Percentiles rank a stretch among this genome's conserved stretches.
Conservation (phyloP, 2,797 vertebrate genomes). For the Mormyrops attenuatus region DNA sequence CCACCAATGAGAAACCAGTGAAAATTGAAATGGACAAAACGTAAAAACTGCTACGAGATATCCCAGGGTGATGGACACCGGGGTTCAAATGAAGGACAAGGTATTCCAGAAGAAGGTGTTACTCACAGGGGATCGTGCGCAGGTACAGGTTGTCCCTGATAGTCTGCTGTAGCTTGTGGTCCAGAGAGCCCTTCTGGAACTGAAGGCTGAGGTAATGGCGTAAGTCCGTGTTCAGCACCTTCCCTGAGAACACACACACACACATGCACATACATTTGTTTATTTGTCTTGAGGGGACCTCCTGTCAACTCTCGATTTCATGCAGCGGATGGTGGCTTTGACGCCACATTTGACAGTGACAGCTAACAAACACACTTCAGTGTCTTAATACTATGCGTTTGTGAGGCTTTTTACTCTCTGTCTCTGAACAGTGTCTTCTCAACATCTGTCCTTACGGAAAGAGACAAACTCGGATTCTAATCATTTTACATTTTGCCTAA, state of each 20-base stretch:
- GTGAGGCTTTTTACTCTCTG: not conserved
- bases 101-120: conserved; percentile 17
- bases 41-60: not conserved
- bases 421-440: not conserved
- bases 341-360: not conserved
- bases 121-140: conserved; percentile 82
- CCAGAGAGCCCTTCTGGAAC: conserved; percentile 79
- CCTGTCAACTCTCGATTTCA: not conserved
- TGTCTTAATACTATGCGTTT: not conserved
- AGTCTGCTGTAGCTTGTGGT: conserved; percentile 80
- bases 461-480: not conserved
- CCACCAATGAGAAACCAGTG: not conserved
- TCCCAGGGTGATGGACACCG: not conserved
- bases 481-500: not conserved
- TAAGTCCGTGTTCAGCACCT: conserved; percentile 81
- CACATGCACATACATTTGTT: not conserved
- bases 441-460: not conserved
- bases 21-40: not conserved
- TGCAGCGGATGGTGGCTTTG: not conserved
- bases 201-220: conserved; percentile 80
- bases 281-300: not conserved
- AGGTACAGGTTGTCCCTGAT: conserved; percentile 83
- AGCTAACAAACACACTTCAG: not conserved
- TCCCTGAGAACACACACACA: conserved; percentile 51
- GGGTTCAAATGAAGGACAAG: not conserved